Conservation (phyloP, 2,888 invertebrate genomes). For the Erynnis tages region DNA sequence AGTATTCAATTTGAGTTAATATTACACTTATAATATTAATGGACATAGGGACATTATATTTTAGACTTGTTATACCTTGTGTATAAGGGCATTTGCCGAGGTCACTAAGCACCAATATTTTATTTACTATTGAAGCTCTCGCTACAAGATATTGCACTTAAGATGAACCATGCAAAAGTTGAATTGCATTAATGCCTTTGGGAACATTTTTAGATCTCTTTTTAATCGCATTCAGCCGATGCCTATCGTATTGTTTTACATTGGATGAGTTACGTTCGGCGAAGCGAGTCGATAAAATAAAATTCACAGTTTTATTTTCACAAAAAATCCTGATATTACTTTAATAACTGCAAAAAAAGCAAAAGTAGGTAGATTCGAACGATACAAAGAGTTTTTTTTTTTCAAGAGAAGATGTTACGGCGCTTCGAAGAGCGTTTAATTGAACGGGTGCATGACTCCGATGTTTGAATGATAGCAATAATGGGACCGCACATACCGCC, state of each 20-base stretch:
- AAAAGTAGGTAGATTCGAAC: conserved; percentile 53
- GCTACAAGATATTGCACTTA: conserved; percentile 72
- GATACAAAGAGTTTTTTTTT: conserved; percentile 57
- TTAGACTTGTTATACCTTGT: neutral
- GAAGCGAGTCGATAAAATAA: conserved; percentile 66
- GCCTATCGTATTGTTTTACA: conserved; percentile 73
- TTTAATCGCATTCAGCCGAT: conserved; percentile 64
- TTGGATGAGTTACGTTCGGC: conserved; percentile 65
- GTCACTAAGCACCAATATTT: conserved; percentile 24
- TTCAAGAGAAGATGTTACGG: conserved; percentile 58
- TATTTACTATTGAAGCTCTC: conserved; percentile 45
- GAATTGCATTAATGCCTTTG: conserved; percentile 57
- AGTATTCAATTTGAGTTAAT: too few species aligned
- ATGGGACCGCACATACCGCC: conserved; percentile 59
- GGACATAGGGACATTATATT: too few species aligned
- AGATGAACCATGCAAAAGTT: conserved; percentile 55
- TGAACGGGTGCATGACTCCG: conserved; percentile 66
- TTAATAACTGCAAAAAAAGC: conserved; percentile 70
- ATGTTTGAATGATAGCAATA: conserved; percentile 69
- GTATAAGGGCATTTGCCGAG: conserved; percentile 7
- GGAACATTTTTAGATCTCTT: conserved; percentile 57
- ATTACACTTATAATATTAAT: too few species aligned
- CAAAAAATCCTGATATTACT: conserved; percentile 61
- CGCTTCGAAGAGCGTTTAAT: conserved; percentile 64
- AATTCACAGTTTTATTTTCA: conserved; percentile 63